Percentiles rank a stretch among this genome's conserved stretches.
Conservation (phyloP, 2,797 vertebrate genomes). For the Chlorospingus semifuscus region DNA sequence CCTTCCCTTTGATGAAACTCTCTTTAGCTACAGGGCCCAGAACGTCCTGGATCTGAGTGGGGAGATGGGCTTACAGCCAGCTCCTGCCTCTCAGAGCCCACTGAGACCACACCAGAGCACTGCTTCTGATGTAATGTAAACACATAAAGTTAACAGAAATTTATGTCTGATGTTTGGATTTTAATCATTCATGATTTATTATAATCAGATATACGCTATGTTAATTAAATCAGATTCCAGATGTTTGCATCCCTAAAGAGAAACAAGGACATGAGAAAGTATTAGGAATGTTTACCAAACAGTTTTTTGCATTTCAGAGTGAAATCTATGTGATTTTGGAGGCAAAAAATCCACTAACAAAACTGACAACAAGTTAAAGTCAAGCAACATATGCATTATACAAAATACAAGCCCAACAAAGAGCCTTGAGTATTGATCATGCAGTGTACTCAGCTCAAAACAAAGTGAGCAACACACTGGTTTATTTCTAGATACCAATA, state of each 20-base stretch:
- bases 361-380: background rate
- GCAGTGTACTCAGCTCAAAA: background rate
- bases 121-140: background rate
- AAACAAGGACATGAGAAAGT: background rate
- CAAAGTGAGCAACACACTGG: background rate
- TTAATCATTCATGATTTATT: conserved; percentile 5
- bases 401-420: background rate
- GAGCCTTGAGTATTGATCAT: background rate
- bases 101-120: background rate
- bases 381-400: background rate
- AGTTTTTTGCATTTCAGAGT: background rate
- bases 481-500: background rate
- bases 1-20: background rate
- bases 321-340: background rate
- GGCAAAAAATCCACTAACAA: background rate
- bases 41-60: background rate
- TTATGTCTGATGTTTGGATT: background rate
- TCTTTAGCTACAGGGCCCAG: background rate
- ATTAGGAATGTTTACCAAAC: background rate
- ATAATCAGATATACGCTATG: background rate
- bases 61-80: background rate
- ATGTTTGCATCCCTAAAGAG: background rate
- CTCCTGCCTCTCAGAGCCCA: background rate
- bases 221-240: conserved; percentile 3
- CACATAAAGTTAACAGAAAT: background rate